Percentiles rank a stretch among this genome's conserved stretches.
These are phyloP conservation scores for Rutpela maculata DNA, from an alignment of 2,888 invertebrate genomes.

Conservation along the genomic window DNA sequence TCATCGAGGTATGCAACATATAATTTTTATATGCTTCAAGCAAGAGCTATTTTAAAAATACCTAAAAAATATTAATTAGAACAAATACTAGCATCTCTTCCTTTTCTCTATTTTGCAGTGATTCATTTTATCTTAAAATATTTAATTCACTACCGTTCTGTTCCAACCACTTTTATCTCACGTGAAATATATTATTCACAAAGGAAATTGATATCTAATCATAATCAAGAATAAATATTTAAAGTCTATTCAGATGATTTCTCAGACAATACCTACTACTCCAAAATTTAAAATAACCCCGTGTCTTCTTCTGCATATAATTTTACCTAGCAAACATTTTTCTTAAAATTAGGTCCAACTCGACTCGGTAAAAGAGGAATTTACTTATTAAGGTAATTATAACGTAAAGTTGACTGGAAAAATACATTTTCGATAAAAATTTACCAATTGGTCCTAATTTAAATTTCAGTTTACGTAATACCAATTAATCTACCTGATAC, in stretches of 20 bases:
- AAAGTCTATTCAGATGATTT: too few species aligned
- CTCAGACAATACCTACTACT: constrained; percentile 8
- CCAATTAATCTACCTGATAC: too few species aligned
- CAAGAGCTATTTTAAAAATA: constrained; percentile 42
- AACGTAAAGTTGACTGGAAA: too few species aligned
- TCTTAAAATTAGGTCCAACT: too few species aligned
- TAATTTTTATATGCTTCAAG: too few species aligned
- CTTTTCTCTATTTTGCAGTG: constrained; percentile 57
- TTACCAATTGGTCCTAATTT: too few species aligned
- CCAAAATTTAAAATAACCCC: constrained; percentile 3
- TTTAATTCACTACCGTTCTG: neutral
- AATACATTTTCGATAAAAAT: too few species aligned
- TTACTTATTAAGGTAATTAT: too few species aligned
- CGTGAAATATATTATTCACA: neutral
- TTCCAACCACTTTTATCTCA: constrained; percentile 7
- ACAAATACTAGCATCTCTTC: constrained; percentile 58
- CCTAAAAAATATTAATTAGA: constrained; percentile 62
- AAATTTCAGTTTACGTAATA: too few species aligned
- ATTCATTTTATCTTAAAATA: constrained; percentile 58
- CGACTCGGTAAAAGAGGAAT: too few species aligned
- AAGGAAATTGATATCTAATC: constrained; percentile 14
- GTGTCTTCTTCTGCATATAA: neutral
- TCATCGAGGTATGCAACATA: too few species aligned
- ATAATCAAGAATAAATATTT: constrained; percentile 7
- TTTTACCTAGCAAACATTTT: too few species aligned